Conservation (phyloP, 53 echinoderm and acorn worm genomes). For the Stichopus horrens region DNA sequence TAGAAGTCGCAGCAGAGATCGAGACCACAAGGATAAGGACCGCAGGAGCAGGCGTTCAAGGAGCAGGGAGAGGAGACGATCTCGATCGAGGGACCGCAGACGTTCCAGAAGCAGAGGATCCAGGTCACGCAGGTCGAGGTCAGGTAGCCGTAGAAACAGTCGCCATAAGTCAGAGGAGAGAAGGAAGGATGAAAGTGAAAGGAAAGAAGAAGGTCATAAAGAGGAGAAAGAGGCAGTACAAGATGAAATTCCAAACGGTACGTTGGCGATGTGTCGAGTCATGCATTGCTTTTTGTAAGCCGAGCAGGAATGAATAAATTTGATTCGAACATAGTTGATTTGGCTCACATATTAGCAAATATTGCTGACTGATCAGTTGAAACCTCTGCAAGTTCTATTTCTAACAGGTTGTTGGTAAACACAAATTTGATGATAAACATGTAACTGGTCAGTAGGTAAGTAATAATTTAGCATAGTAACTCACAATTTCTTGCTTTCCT, state of each 20-base stretch:
- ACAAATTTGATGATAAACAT: no score
- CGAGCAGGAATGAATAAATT: no score
- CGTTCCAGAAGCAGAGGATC: constrained; percentile 25
- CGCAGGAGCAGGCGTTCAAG: constrained; percentile 61
- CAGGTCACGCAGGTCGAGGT: constrained; percentile 45
- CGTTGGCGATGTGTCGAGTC: not conserved
- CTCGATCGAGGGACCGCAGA: constrained; percentile 57
- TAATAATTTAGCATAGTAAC: no score
- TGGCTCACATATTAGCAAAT: no score
- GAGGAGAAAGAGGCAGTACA: not conserved
- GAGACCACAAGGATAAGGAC: constrained; percentile 43
- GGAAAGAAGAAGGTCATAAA: not conserved
- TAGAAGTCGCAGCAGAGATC: constrained; percentile 48
- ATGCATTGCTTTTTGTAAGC: no score
- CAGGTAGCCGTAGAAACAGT: constrained; percentile 25
- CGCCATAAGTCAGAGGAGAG: constrained; percentile 50
- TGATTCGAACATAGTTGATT: no score
- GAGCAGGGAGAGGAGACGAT: constrained; percentile 61
- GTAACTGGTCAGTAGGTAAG: no score
- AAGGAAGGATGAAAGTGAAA: constrained; percentile 43
- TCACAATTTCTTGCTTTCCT: no score
- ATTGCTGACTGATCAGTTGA: no score
- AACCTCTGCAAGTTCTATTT: no score
- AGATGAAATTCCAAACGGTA: constrained; percentile 8
- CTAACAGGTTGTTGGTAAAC: no score